Evolutionary conservation across 2,113 vertebrate species (phyloP).

Genomic region (Piprites chloris): DNA sequence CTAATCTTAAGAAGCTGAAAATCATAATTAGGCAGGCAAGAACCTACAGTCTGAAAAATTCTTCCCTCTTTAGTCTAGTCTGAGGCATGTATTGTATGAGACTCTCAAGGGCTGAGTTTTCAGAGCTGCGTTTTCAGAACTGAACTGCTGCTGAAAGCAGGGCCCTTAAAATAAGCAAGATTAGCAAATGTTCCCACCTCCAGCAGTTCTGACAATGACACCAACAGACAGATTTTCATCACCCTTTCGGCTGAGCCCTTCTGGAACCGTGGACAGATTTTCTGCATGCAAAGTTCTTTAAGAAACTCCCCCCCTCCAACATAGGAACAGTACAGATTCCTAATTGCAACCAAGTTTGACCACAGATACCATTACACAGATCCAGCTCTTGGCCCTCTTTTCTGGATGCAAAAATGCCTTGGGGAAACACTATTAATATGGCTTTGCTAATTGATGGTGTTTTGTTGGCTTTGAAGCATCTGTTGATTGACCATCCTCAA

Average conservation of each 20-base stretch:
- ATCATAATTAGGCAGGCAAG: slow-evolving; percentile 1
- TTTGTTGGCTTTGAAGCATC: background rate
- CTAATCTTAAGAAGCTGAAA: background rate
- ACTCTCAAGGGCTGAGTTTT: background rate
- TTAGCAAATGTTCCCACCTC: slow-evolving; percentile 28
- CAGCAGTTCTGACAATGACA: slow-evolving; percentile 13
- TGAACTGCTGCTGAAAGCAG: background rate
- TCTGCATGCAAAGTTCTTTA: background rate
- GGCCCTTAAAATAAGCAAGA: slow-evolving; percentile 22
- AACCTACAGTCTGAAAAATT: background rate
- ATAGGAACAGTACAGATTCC: background rate
- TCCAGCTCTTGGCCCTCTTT: background rate
- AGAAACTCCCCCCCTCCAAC: background rate
- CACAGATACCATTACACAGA: background rate
- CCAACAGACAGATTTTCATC: slow-evolving; percentile 17
- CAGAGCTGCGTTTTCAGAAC: background rate
- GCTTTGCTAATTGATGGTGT: background rate
- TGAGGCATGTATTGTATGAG: background rate
- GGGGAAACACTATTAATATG: background rate
- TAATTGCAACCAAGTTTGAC: slow-evolving; percentile 12
- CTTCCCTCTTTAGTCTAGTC: background rate
- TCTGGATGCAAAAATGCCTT: background rate
- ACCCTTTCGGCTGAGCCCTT: slow-evolving; percentile 14
- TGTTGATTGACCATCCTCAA: background rate
- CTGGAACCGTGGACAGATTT: background rate